Evolutionary conservation across 2,797 vertebrate species (phyloP).

Genomic region (Anguilla megastoma): DNA sequence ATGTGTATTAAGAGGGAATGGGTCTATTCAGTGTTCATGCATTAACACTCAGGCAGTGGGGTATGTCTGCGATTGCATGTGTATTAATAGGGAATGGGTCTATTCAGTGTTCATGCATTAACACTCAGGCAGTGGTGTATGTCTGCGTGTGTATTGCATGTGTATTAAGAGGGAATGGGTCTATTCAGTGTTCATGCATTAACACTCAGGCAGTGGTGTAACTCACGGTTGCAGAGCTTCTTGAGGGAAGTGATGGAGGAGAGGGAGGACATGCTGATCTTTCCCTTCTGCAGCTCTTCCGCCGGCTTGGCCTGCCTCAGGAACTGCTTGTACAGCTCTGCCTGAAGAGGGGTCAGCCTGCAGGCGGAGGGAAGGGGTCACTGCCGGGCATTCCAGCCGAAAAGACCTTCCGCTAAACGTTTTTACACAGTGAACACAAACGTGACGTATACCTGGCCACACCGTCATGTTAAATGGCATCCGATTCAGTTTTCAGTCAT

Average conservation of each 20-base stretch:
- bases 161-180: neutral
- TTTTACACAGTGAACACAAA: neutral
- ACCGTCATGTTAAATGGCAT: neutral
- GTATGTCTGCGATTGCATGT: neutral
- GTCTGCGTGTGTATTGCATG: neutral
- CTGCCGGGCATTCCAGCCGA: neutral
- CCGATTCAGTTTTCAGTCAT: neutral
- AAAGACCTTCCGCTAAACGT: neutral
- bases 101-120: neutral
- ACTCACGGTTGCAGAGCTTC: conserved; percentile 98
- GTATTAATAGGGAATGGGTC: neutral
- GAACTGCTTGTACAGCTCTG: conserved; percentile 87
- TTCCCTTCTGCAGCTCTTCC: conserved; percentile 82
- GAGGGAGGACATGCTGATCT: conserved; percentile 87
- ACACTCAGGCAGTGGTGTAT: neutral
- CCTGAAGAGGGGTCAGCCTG: conserved; percentile 81
- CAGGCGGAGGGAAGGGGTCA: neutral
- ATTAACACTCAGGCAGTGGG: no score
- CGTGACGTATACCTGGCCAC: neutral
- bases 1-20: no score
- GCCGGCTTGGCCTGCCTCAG: conserved; percentile 87
- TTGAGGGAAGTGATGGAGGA: conserved; percentile 96
- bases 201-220: neutral
- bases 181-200: no score
- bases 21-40: no score